These are phyloP conservation scores for Gnatocerus cornutus DNA, from an alignment of 2,888 invertebrate genomes.

Conservation along the genomic window DNA sequence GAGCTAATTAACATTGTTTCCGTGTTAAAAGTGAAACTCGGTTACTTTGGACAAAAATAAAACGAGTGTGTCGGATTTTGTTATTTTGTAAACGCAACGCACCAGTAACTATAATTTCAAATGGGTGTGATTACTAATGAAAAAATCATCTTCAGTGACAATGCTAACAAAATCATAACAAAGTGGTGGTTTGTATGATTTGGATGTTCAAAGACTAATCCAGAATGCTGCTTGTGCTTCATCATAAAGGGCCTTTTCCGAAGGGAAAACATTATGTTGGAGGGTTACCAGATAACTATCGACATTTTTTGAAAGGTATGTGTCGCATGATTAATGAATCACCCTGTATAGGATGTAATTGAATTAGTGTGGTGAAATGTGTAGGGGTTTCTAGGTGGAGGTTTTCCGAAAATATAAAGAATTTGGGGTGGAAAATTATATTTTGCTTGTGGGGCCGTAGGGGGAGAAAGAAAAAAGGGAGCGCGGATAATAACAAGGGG, in stretches of 20 bases:
- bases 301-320: conserved; percentile 52
- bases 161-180: background rate
- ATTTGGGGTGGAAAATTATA: too few relatives aligned
- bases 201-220: background rate
- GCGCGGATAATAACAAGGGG: too few relatives aligned
- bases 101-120: conserved; percentile 32
- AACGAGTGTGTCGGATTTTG: too few relatives aligned
- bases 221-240: conserved; percentile 41
- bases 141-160: conserved; percentile 23
- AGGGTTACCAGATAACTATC: conserved; percentile 53
- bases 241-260: conserved; percentile 40
- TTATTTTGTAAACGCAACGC: background rate
- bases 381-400: too few relatives aligned
- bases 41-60: too few relatives aligned
- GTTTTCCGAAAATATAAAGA: too few relatives aligned
- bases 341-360: too few relatives aligned
- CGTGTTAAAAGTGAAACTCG: background rate
- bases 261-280: conserved; percentile 46
- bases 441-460: too few relatives aligned
- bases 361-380: too few relatives aligned
- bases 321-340: conserved; percentile 7
- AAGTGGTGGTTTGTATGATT: background rate
- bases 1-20: background rate
- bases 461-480: too few relatives aligned
- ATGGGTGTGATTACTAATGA: conserved; percentile 35